These are phyloP conservation scores for Porites rus DNA, from an alignment of 92 coral and sea anemone genomes.

Conservation along the genomic window DNA sequence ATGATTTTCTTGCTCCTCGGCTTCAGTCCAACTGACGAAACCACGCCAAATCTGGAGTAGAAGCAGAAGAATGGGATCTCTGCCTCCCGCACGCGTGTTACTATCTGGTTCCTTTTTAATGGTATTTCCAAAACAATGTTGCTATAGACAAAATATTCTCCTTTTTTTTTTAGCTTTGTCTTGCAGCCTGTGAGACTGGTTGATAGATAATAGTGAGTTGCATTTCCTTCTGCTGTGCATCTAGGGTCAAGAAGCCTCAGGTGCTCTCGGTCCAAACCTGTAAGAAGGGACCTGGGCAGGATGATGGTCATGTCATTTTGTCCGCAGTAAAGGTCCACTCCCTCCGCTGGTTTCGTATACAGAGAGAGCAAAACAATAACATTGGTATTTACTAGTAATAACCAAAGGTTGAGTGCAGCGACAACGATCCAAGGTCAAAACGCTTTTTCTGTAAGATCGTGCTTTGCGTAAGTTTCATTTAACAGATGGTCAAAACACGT, in stretches of 20 bases:
- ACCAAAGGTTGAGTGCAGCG: too few species aligned
- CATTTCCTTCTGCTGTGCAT: constrained; percentile 42
- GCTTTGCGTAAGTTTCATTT: too few species aligned
- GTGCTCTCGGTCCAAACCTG: constrained; percentile 39
- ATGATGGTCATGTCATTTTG: constrained; percentile 45
- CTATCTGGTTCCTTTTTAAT: background rate
- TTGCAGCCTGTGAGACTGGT: constrained; percentile 41
- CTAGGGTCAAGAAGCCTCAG: constrained; percentile 37
- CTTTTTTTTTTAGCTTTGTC: constrained; percentile 25
- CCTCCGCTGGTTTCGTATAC: constrained; percentile 34
- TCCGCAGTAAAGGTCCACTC: constrained; percentile 42
- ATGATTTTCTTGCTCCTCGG: constrained; percentile 44
- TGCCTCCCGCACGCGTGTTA: constrained; percentile 50
- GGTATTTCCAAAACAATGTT: constrained; percentile 52
- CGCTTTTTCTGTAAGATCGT: too few species aligned
- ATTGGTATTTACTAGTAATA: too few species aligned
- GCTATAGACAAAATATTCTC: constrained; percentile 25
- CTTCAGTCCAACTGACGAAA: constrained; percentile 37
- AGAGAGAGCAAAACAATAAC: too few species aligned
- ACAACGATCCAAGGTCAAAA: too few species aligned
- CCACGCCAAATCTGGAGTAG: constrained; percentile 22
- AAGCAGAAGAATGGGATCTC: constrained; percentile 53
- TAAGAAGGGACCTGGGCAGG: constrained; percentile 41
- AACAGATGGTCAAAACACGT: too few species aligned
- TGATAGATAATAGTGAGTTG: constrained; percentile 38